Evolutionary conservation across 2,888 invertebrate genomes (phyloP), one percentile per base, ranked within the genome.

Genomic region (Penaeus monodon): DNA sequence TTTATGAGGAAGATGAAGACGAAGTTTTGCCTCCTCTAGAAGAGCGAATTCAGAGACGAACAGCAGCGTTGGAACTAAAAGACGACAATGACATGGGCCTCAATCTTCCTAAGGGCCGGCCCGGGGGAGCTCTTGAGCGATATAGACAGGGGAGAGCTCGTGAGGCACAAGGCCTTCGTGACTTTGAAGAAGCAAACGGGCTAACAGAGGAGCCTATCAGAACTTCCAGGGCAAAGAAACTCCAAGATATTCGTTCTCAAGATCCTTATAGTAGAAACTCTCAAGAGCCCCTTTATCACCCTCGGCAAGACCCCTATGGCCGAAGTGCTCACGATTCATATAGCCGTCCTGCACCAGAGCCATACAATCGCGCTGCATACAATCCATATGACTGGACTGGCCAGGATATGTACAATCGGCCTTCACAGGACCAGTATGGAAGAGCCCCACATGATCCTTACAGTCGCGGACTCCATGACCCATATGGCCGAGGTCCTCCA

Each of bases 1-100:
- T 81, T 49, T 81, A 81, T 49, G 81, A 81, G 70, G 81, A 81
- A 70, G 81, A 81, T 33, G 81, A 81, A 81, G 81, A 81, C n/a
- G 70, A 38, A 24, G 33, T 57, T 33, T 38, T 33, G 27, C 57
- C 68, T 27, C 73, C 81, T 14, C 70, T 57, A 20, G 17, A 57
- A 17, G 57, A 57, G 57, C 57, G 57, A 57, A 57, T 57, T 57
- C 57, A 57, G 57, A 57, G 57, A 17, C 57, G 57, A 57, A 57
- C 57, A 57, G 57, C 77, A 20, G 73, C 73, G 57, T 70, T 82
- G 24, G 73, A 82, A 3, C 73, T 73, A 7, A 24, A 73, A 2
- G 63, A 33, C 57, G 63, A 57, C 20, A 29, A 17, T 10, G 82
- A 82, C 29, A n/a, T 29, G 44, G 44, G 44, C 57, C 8, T 27